Conservation (phyloP, 2,888 invertebrate genomes). For the Hyles lineata region DNA sequence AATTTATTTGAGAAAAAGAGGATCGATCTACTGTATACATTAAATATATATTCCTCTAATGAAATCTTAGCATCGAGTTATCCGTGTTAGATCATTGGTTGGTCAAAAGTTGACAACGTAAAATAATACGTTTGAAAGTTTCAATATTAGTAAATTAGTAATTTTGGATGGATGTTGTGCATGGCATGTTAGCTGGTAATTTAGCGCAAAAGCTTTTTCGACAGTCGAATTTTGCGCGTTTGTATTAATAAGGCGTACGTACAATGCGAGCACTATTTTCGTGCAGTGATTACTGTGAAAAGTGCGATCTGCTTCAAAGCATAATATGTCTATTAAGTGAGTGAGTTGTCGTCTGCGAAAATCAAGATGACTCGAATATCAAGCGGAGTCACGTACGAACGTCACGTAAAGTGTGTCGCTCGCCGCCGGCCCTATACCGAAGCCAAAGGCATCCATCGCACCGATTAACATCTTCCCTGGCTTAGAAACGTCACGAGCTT, state of each 20-base stretch:
- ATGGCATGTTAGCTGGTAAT: background rate
- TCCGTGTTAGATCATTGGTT: no score
- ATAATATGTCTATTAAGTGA: slow-evolving; percentile 51
- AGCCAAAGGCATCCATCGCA: slow-evolving; percentile 82
- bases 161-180: background rate
- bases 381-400: slow-evolving; percentile 60
- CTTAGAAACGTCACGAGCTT: slow-evolving; percentile 31
- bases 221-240: background rate
- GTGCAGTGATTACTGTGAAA: background rate
- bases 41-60: no score
- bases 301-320: background rate
- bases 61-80: no score
- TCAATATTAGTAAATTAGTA: background rate
- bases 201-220: background rate
- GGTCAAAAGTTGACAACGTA: no score
- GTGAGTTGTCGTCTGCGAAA: slow-evolving; percentile 36
- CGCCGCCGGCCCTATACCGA: slow-evolving; percentile 68
- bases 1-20: no score
- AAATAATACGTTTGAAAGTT: background rate
- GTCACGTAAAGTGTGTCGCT: slow-evolving; percentile 51
- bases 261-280: background rate
- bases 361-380: slow-evolving; percentile 53
- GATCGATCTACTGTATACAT: no score
- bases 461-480: slow-evolving; percentile 47
- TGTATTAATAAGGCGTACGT: background rate